Percentiles rank a stretch among this genome's conserved stretches.
phyloP scores from a whole-genome alignment of 2,113 vertebrate species.

The Chloroceryle aenea region DNA sequence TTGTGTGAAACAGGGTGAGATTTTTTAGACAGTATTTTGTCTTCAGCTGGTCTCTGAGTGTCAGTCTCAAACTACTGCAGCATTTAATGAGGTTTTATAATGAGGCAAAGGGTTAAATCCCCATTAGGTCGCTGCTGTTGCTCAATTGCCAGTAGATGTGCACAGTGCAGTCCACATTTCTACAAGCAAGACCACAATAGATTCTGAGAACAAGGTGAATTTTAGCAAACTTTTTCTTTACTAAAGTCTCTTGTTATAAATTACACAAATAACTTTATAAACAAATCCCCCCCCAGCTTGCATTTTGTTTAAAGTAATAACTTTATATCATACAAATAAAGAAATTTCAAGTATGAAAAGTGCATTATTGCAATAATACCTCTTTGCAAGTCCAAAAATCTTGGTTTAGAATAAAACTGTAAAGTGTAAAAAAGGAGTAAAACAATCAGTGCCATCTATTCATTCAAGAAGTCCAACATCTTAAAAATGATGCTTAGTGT shows the following conservation, averaged over 20 bases:
- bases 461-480: conserved; percentile 77
- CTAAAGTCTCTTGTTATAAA: conserved; percentile 85
- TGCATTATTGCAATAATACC: conserved; percentile 99
- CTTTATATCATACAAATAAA: conserved; percentile 86
- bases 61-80: not conserved
- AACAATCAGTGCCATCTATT: conserved; percentile 83
- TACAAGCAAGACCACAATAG: not conserved
- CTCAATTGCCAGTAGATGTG: not conserved
- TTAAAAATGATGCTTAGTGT: conserved; percentile 76
- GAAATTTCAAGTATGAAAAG: conserved; percentile 98
- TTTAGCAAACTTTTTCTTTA: conserved; percentile 81
- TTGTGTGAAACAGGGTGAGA: not conserved
- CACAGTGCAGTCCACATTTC: not conserved
- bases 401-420: conserved; percentile 98
- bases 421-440: conserved; percentile 81
- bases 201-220: conserved; percentile 74
- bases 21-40: not conserved
- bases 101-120: not conserved
- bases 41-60: not conserved
- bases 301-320: conserved; percentile 83
- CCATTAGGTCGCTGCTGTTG: not conserved
- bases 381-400: conserved; percentile 96
- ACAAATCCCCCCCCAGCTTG: conserved; percentile 74
- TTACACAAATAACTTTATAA: conserved; percentile 82
- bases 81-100: not conserved